phyloP scores from a whole-genome alignment of 1,140 invertebrate species.

The Magallana ariakensis region DNA sequence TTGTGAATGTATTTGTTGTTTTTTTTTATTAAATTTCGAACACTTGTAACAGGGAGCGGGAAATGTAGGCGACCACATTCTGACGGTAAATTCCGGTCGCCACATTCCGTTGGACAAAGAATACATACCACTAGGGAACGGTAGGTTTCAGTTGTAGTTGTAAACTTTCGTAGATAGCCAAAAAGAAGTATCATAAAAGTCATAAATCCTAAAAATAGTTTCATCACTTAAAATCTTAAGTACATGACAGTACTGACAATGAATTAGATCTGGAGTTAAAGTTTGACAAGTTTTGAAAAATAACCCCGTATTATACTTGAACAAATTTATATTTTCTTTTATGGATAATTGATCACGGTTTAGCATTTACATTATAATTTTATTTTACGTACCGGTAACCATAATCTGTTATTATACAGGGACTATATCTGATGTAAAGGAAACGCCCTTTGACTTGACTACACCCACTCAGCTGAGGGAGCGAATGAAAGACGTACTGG shows the following conservation, averaged over 20 bases:
- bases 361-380: too few species aligned
- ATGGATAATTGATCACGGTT: too few species aligned
- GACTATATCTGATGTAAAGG: conserved; percentile 84
- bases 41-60: conserved; percentile 1
- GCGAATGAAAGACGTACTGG: conserved; percentile 52
- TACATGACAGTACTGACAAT: too few species aligned
- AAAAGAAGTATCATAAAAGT: too few species aligned
- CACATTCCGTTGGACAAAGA: conserved; percentile 87
- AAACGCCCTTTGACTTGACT: conserved; percentile 86
- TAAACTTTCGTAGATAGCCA: too few species aligned
- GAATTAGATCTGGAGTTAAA: too few species aligned
- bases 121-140: conserved; percentile 86
- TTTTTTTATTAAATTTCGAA: not conserved
- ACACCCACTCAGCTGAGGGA: conserved; percentile 80
- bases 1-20: too few species aligned
- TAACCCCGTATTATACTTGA: too few species aligned
- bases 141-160: not conserved
- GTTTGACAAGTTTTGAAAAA: conserved; percentile 53
- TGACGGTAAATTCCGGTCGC: conserved; percentile 88
- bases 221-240: too few species aligned
- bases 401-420: conserved; percentile 79
- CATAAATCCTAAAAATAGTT: too few species aligned
- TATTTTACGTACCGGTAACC: too few species aligned
- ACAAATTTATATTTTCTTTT: too few species aligned
- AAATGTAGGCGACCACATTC: conserved; percentile 83